phyloP scores from a whole-genome alignment of 64 coral and sea anemone species.

The Montipora cactus region DNA sequence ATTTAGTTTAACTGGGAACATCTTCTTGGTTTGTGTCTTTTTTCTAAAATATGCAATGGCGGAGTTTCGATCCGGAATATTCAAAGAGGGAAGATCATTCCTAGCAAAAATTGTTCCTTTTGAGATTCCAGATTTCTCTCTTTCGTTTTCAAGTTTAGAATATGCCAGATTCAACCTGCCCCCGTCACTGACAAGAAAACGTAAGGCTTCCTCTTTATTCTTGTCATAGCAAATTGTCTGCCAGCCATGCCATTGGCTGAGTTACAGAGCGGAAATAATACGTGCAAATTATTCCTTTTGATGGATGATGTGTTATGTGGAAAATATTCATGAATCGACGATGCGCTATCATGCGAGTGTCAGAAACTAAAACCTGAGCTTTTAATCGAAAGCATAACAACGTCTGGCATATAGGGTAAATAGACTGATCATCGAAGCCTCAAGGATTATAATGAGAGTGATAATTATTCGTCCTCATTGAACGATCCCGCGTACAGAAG shows the following conservation, averaged over 20 bases:
- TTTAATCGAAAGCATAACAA: neutral
- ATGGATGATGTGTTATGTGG: neutral
- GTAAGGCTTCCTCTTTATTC: neutral
- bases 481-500: neutral
- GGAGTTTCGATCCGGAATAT: neutral
- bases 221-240: neutral
- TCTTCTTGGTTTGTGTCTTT: neutral
- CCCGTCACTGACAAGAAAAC: neutral
- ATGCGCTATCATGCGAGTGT: neutral
- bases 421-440: neutral
- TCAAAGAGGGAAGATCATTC: neutral
- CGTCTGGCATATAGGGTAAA: neutral
- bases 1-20: neutral
- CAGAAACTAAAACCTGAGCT: neutral
- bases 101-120: neutral
- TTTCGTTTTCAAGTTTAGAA: neutral
- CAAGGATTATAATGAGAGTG: neutral
- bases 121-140: neutral
- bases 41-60: neutral
- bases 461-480: neutral
- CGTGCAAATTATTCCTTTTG: neutral
- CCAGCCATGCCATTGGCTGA: slow-evolving; percentile 4
- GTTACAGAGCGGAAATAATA: neutral
- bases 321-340: slow-evolving; percentile 8
- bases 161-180: neutral